Conservation (phyloP, 1,140 invertebrate genomes). For the Vanessa tameamea region DNA sequence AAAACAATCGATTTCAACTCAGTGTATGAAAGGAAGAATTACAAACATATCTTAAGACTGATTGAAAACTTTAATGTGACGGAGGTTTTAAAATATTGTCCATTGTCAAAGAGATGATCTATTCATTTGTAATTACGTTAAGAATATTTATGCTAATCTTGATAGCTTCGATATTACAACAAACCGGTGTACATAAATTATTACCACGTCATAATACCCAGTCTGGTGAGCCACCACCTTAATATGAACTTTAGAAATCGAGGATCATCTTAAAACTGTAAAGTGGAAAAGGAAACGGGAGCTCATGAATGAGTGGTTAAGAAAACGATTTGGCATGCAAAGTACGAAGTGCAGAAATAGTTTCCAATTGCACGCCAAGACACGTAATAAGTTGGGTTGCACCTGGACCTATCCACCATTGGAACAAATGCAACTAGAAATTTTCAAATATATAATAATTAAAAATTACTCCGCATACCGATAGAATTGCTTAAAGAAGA, state of each 20-base stretch:
- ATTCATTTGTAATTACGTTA: constrained; percentile 10
- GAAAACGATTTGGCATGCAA: constrained; percentile 55
- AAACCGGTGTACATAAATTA: constrained; percentile 38
- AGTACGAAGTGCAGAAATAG: constrained; percentile 66
- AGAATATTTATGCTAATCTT: constrained; percentile 31
- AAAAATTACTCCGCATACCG: neutral
- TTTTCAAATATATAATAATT: constrained; percentile 15
- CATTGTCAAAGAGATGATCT: constrained; percentile 6
- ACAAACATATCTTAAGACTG: too few relatives aligned
- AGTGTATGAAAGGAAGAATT: too few relatives aligned
- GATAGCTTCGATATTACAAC: constrained; percentile 31
- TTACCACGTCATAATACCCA: constrained; percentile 41
- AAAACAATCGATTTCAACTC: too few relatives aligned
- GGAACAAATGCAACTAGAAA: constrained; percentile 29
- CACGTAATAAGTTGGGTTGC: constrained; percentile 52
- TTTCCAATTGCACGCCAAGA: constrained; percentile 58
- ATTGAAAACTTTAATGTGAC: neutral
- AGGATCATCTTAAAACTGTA: constrained; percentile 23
- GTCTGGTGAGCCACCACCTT: constrained; percentile 38
- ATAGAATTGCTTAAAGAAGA: neutral
- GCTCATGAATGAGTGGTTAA: constrained; percentile 38
- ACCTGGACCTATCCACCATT: constrained; percentile 61
- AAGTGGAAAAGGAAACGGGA: constrained; percentile 33
- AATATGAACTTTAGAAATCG: constrained; percentile 31
- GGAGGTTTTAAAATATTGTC: neutral